Percentiles rank a stretch among this genome's conserved stretches.
Conservation (phyloP, 2,113 vertebrate species). For the Campylomormyrus numenius region DNA sequence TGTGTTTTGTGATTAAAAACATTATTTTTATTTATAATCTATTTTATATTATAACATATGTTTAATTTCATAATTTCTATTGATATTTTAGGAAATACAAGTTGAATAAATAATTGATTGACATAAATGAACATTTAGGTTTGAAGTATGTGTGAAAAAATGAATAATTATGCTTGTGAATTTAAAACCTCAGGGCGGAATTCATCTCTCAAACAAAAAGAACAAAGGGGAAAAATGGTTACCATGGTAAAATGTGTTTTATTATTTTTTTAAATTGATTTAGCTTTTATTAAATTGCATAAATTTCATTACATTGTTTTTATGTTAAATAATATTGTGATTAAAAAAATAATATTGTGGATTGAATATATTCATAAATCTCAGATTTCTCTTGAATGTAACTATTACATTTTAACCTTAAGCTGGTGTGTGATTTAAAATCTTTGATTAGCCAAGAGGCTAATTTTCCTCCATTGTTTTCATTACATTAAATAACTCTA, state of each 20-base stretch:
- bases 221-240: neutral
- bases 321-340: neutral
- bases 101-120: neutral
- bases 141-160: neutral
- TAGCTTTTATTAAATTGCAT: neutral
- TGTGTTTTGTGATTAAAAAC: neutral
- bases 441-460: neutral
- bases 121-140: neutral
- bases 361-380: neutral
- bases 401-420: neutral
- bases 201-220: neutral
- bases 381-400: neutral
- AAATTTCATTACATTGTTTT: neutral
- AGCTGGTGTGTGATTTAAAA: neutral
- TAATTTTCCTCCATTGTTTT: neutral
- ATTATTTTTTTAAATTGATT: neutral
- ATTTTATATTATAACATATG: neutral
- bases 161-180: neutral
- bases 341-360: neutral
- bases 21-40: neutral
- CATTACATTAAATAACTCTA: neutral
- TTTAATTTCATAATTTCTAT: neutral
- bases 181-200: neutral
- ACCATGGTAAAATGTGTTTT: neutral
- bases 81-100: neutral